Base-by-base conservation (phyloP, 1,140 invertebrate species). In the Kradibia gibbosae region DNA sequence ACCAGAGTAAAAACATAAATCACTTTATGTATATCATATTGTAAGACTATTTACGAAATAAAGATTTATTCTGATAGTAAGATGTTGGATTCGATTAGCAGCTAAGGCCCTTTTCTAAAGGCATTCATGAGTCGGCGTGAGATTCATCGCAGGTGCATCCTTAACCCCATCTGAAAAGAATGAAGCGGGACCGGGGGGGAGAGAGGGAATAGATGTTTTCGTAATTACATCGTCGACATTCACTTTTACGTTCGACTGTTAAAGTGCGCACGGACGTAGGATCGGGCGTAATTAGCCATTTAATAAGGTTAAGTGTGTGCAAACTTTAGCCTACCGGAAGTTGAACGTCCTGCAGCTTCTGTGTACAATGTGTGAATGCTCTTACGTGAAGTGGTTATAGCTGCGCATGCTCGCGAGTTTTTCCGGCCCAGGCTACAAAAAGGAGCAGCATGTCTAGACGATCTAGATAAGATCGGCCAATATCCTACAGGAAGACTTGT, bases 301-400 rank as follows among this genome's bases (percentile, higher is more conserved):
- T 87, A 88, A 87, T 85, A 84, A 80, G 85, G 87, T 89, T 86
- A 88, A 90, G 73, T 86, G 83, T 75, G 62, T 60, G 83, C 81
- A 2, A 57, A 57, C n/a, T 25, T 57, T 25, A 22, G 28, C 78
- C 78, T 78, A 74, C 85, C 84, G 86, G 85, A 88, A 88, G 83
- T 86, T 72, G 74, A 85, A 81, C 45, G 84, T 87, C 81, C 75
- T 65, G 73, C 70, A 36, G 36, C 42, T 50, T 53, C n/a, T 39
- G 28, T 25, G 11, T 45, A 2, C 22, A 5, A 15, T 55, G 28
- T 36, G 11, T 70, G 25, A 28, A 17, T 57, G 34, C 15, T 42
- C 20, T 0, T 67, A 7, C 39, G 31, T 67, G 60, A 34, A 17
- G 65, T 72, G 62, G 67, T 34, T 39, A 53, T n/a, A 20, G 48